Percentiles rank a stretch among this genome's conserved stretches.
phyloP scores from a whole-genome alignment of 2,113 vertebrate genomes.

The Chaetorhynchus papuensis region DNA sequence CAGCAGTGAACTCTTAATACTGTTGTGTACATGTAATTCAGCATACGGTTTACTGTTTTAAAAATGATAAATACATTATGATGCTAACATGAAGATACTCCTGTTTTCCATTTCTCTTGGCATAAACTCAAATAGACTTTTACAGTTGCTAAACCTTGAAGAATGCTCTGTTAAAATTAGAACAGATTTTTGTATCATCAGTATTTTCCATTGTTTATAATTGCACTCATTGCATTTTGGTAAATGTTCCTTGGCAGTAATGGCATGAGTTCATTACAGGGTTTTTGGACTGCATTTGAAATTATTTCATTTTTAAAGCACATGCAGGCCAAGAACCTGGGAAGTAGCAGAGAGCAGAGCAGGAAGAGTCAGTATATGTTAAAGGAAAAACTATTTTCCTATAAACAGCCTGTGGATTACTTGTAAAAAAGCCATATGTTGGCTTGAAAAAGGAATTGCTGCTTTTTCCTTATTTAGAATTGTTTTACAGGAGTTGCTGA shows the following conservation, averaged over 20 bases:
- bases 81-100: not conserved
- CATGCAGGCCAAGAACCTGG: not conserved
- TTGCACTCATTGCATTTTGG: not conserved
- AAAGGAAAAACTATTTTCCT: not conserved
- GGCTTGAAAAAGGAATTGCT: not conserved
- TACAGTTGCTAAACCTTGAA: slow-evolving; percentile 7
- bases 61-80: not conserved
- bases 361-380: not conserved
- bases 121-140: not conserved
- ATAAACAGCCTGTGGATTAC: not conserved
- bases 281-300: not conserved
- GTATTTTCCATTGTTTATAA: slow-evolving; percentile 47
- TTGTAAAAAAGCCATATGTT: slow-evolving; percentile 1
- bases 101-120: not conserved
- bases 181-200: not conserved
- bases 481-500: not conserved
- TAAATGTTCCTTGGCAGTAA: slow-evolving; percentile 10
- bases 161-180: slow-evolving; percentile 39
- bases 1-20: not conserved
- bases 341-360: not conserved
- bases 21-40: not conserved
- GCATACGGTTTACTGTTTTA: not conserved
- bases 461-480: slow-evolving; percentile 24
- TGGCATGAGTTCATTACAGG: not conserved
- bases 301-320: not conserved